Evolutionary conservation across 2,888 invertebrate species (phyloP).

Genomic region (Peribatodes rhomboidaria): DNA sequence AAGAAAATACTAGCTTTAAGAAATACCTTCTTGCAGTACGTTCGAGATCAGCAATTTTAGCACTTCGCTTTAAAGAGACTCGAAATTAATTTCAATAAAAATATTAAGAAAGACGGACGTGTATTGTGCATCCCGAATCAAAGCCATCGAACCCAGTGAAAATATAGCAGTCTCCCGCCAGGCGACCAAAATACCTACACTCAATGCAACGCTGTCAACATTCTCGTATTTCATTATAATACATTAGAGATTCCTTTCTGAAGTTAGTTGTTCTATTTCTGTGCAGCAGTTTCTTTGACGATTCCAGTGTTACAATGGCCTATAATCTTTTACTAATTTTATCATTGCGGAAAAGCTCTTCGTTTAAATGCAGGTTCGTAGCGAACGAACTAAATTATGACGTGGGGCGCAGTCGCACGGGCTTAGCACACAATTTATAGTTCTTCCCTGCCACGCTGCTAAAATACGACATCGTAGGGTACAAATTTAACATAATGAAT

Average conservation of each 20-base stretch:
- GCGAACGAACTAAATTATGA: slow-evolving; percentile 32
- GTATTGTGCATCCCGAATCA: neutral
- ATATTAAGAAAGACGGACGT: neutral
- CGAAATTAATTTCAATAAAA: neutral
- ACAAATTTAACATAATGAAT: slow-evolving; percentile 7
- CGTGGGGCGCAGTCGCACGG: slow-evolving; percentile 33
- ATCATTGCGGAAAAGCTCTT: slow-evolving; percentile 9
- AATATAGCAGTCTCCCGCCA: slow-evolving; percentile 10
- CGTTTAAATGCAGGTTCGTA: slow-evolving; percentile 34
- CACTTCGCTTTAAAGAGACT: no score
- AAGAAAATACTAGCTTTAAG: no score
- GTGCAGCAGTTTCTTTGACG: neutral
- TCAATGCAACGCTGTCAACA: slow-evolving; percentile 13
- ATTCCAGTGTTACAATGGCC: neutral
- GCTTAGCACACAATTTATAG: slow-evolving; percentile 42
- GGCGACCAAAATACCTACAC: slow-evolving; percentile 10
- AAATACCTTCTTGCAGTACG: no score
- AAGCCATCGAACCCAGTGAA: neutral
- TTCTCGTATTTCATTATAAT: slow-evolving; percentile 19
- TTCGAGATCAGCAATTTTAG: no score
- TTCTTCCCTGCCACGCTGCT: slow-evolving; percentile 26
- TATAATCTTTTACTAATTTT: slow-evolving; percentile 8
- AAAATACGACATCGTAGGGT: slow-evolving; percentile 33
- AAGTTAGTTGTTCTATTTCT: slow-evolving; percentile 5
- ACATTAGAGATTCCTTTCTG: slow-evolving; percentile 9